Evolutionary conservation across 2,113 vertebrate genomes (phyloP).

Genomic region (Mesembrinibis cayennensis): DNA sequence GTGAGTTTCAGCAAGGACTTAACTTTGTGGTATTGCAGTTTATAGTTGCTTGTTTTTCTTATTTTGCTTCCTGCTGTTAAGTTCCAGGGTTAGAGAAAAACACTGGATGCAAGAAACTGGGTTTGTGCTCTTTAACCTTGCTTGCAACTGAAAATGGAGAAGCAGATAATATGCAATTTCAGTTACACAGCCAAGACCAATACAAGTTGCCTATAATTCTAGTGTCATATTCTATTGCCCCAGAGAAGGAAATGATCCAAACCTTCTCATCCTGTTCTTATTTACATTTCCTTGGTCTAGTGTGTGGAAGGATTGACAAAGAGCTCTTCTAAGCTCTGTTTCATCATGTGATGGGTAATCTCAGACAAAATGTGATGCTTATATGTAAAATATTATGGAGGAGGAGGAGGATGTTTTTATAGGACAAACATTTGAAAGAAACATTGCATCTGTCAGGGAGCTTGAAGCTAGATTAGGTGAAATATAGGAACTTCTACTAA

Average conservation of each 20-base stretch:
- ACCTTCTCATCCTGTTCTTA: neutral
- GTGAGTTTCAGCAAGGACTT: neutral
- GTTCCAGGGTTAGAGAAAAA: neutral
- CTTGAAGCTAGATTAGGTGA: neutral
- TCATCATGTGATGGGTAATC: neutral
- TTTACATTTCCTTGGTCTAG: neutral
- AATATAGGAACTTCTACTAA: neutral
- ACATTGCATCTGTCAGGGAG: neutral
- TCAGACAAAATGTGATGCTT: neutral
- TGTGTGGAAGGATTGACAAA: neutral
- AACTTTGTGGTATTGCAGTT: neutral
- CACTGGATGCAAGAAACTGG: neutral
- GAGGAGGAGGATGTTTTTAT: neutral
- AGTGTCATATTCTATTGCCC: neutral
- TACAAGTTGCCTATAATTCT: neutral
- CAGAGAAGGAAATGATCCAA: neutral
- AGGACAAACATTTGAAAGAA: neutral
- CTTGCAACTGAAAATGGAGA: neutral
- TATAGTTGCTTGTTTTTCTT: neutral
- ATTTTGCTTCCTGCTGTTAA: neutral
- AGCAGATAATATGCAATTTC: neutral
- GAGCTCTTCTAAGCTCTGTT: neutral
- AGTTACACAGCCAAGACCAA: neutral
- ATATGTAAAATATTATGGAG: neutral
- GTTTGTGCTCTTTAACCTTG: neutral